Base-by-base conservation (phyloP, 2,797 vertebrate species). In the Loris lydekkerianus region DNA sequence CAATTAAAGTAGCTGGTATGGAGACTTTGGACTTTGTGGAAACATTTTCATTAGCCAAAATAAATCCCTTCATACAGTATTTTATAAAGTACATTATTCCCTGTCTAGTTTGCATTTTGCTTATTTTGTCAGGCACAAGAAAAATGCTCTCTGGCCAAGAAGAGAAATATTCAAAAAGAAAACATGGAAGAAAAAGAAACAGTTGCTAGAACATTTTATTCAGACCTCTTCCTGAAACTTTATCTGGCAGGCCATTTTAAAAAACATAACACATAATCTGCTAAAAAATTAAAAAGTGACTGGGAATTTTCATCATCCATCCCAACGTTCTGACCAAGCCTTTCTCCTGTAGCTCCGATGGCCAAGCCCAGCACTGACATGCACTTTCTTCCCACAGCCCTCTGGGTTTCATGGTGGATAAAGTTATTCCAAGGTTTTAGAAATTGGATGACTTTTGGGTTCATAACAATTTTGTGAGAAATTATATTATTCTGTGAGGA, bases 231-330 rank as follows among this genome's bases (percentile, higher is more conserved):
- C 78, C 91, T 97, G 97, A 97, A 98, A 98, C 49, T 89, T 94
- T 97, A 97, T 96, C 97, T 98, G 97, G 75, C 96, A 97, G 96
- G 46, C 86, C 89, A 34, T 95, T 97, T 97, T 96, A 95, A 82
- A 97, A 86, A 67, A 93, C 70, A 97, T 97, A 98, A 94, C 96
- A 92, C 77, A 97, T 95, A 96, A 97, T 97, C 96, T 95, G 97
- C 92, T 97, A 97, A 97, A 96, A 97, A 91, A 80, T 96, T 92
- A 73, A 72, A 96, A 97, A 86, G 10, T 95, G 97, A 96, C 94
- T 73, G 67, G 97, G 96, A 97, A 89, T 91, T 97, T 97, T 97
- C 97, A 98, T 96, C 96, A 97, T 96, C 90, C 93, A 34, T 93
- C 85, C 67, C 3, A 86, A 92, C 95, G 93, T 96, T 97, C 96